phyloP scores from a whole-genome alignment of 2,797 vertebrate genomes.

The Jordanella pulchra region DNA sequence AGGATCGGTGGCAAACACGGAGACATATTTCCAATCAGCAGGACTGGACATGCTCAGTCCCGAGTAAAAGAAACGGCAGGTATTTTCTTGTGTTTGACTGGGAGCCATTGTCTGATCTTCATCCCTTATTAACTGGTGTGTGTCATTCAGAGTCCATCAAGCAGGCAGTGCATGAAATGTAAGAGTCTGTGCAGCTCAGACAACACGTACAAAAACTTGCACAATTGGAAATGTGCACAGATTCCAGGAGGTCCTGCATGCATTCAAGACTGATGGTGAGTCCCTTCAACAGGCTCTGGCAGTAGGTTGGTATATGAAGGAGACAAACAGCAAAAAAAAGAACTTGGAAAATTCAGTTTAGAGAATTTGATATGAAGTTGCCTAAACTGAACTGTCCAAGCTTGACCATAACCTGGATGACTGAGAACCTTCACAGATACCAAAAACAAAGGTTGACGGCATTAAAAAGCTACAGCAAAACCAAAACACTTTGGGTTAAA shows the following conservation, averaged over 20 bases:
- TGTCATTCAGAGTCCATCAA: slow-evolving; percentile 46
- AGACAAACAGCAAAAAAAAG: background rate
- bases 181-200: slow-evolving; percentile 21
- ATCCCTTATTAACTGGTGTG: slow-evolving; percentile 32
- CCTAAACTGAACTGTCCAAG: no score
- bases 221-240: slow-evolving; percentile 5
- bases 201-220: background rate
- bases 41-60: slow-evolving; percentile 9
- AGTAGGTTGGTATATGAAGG: slow-evolving; percentile 7
- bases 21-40: slow-evolving; percentile 9
- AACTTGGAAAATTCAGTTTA: no score
- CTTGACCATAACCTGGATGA: no score
- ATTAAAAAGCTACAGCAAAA: slow-evolving; percentile 50
- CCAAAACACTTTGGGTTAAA: slow-evolving; percentile 64
- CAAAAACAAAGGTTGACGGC: slow-evolving; percentile 66
- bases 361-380: no score
- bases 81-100: slow-evolving; percentile 19
- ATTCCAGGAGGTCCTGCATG: background rate
- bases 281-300: slow-evolving; percentile 33
- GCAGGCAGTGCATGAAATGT: slow-evolving; percentile 26
- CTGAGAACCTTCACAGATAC: slow-evolving; percentile 43
- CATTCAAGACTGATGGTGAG: slow-evolving; percentile 6
- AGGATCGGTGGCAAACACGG: slow-evolving; percentile 7
- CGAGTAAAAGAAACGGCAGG: slow-evolving; percentile 24
- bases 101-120: slow-evolving; percentile 28